Evolutionary conservation across 2,113 vertebrate genomes (phyloP), one percentile per base, ranked within the genome.

Genomic region (Pangasianodon gigas): DNA sequence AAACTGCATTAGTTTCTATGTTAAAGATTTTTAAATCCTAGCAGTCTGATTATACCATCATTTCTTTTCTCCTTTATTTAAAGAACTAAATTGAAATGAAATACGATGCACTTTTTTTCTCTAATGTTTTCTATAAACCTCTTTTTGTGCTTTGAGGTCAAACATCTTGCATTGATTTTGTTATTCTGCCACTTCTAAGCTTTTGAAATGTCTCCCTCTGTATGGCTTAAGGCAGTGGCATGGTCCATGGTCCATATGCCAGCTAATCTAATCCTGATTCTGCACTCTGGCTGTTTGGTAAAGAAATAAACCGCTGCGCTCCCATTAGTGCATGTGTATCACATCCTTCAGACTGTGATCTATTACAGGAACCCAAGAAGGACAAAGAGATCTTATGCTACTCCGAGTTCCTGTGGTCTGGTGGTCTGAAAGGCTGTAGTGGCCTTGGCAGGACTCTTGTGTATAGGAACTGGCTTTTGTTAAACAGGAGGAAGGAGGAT

Each of bases 361-460:
- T 65, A 44, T 80, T 88, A 58, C 75, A 62, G 54, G 56, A 81
- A 62, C 44, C 29, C 32, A 41, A 18, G 79, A 52, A 82, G 87
- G 58, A 88, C 77, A 86, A 51, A 85, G 84, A 80, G 75, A 60
- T 24, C 54, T 84, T 37, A 62, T 44, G 82, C 82, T 84, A 26
- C 82, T 60, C 56, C 11, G 11, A 44, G 32, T 41, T 81, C 92
- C 52, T 58, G 14, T 52, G 87, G 21, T 82, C 89, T 88, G 62
- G 92, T 92, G 84, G 44, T 58, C 69, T 67, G n/a, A 44, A 71
- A 82, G 46, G 77, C 51, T 89, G 82, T 32, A 65, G 75, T 58
- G 62, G 89, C 87, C 91, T 91, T 92, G 91, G 81, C 89, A 90
- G 29, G 8, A 71, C 85, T 88, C 62, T 41, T 71, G 37, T 86